phyloP scores from a whole-genome alignment of 2,113 vertebrate genomes.

The Xenopus laevis region DNA sequence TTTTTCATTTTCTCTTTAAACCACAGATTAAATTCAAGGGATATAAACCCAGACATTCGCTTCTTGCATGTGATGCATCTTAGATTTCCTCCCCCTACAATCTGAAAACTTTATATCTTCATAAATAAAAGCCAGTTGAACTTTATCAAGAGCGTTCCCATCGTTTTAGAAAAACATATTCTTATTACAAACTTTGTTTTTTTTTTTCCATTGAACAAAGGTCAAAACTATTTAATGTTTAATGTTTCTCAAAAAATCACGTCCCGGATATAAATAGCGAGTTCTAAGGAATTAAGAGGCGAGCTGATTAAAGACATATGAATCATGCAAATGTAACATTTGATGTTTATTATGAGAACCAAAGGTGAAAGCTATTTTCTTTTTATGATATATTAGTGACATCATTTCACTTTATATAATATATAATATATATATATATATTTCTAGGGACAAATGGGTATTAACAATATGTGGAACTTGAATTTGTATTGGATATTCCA shows the following conservation, averaged over 20 bases:
- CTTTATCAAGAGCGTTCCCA: background rate
- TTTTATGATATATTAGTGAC: conserved; percentile 24
- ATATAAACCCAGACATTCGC: background rate
- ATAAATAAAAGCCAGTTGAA: background rate
- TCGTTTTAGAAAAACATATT: conserved; percentile 19
- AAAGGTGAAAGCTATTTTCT: conserved; percentile 27
- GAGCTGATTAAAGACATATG: conserved; percentile 14
- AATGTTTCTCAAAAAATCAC: conserved; percentile 15
- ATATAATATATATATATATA: too few species aligned
- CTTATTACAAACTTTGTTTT: conserved; percentile 21
- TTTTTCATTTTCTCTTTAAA: too few species aligned
- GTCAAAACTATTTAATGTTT: conserved; percentile 20
- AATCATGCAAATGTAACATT: background rate
- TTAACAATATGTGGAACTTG: background rate
- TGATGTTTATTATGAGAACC: background rate
- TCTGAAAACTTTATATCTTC: background rate
- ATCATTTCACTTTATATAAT: background rate
- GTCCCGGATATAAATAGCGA: conserved; percentile 9
- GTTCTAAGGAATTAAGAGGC: conserved; percentile 5
- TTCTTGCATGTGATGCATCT: background rate
- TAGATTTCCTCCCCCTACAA: background rate
- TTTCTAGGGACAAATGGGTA: background rate
- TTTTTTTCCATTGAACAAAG: conserved; percentile 13
- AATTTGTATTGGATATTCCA: background rate
- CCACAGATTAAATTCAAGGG: too few species aligned